Evolutionary conservation across 2,113 vertebrate genomes (phyloP), one percentile per base, ranked within the genome.

Genomic region (Nesogale talazaci): DNA sequence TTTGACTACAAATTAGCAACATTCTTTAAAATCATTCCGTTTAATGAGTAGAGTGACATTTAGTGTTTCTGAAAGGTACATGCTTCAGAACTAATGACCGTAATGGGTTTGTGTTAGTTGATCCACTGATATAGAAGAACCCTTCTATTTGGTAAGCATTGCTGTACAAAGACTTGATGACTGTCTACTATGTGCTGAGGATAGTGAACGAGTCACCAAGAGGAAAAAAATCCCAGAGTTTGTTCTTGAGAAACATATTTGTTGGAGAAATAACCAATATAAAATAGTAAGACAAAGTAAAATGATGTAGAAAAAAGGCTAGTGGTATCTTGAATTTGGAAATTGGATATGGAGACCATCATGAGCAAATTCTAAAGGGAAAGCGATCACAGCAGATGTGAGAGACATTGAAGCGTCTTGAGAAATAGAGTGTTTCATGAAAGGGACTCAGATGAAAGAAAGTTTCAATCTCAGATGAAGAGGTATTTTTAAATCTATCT

Each of bases 81-180:
- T 16, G 38, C 38, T 63, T 85, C 20, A 17, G 25, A n/a, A 75
- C 31, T 4, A 83, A 61, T 65, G 34, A 81, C 0, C 3, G 6
- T 40, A 22, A 15, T 6, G 1, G 67, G 31, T 19, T 83, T 69
- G 1, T 56, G 27, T 42, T 85, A 2, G 5, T 65, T 78, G 16
- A 19, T 10, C 52, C 42, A 25, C 20, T 65, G 57, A 11, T 74
- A 72, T 0, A 85, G 9, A 89, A 31, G 86, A 90, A 90, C 42
- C 1, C 83, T 38, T 83, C 42, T 85, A n/a, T 56, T 86, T 72
- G 46, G 12, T 84, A 70, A 80, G 3, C 1, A 29, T 83, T 77
- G 72, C 31, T 65, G 74, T 38, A 59, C 34, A 86, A 95, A 4
- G 42, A 86, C 67, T 92, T 92, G 57, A 86, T 86, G 38, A 86